These are phyloP conservation scores for Perizoma affinitatum DNA, from an alignment of 2,888 invertebrate species.

Conservation along the genomic window DNA sequence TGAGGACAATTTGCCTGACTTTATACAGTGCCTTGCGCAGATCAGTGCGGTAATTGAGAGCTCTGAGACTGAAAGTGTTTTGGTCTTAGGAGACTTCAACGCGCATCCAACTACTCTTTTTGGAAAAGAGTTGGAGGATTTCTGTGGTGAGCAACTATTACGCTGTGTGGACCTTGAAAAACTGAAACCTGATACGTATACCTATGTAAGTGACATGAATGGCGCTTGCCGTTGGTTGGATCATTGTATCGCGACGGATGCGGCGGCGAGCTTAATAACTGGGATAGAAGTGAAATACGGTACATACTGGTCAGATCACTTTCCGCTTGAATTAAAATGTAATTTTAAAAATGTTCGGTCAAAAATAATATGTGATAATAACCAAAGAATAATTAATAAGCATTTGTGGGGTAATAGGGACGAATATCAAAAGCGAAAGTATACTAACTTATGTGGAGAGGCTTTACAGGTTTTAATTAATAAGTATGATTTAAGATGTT, in stretches of 20 bases:
- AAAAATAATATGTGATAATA: slow-evolving; percentile 8
- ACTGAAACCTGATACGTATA: slow-evolving; percentile 26
- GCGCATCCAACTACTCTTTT: slow-evolving; percentile 36
- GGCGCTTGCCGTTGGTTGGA: slow-evolving; percentile 35
- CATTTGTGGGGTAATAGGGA: slow-evolving; percentile 15
- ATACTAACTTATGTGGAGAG: slow-evolving; percentile 5
- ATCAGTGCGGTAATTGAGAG: slow-evolving; percentile 33
- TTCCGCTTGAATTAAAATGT: slow-evolving; percentile 25
- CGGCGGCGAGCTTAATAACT: slow-evolving; percentile 10
- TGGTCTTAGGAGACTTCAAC: slow-evolving; percentile 36
- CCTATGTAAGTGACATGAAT: slow-evolving; percentile 36
- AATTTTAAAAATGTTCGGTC: slow-evolving; percentile 15
- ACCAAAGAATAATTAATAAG: slow-evolving; percentile 1
- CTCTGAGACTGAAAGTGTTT: slow-evolving; percentile 17
- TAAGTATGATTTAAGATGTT: slow-evolving; percentile 6
- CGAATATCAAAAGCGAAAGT: slow-evolving; percentile 6
- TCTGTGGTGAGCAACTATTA: slow-evolving; percentile 32
- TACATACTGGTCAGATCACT: slow-evolving; percentile 28
- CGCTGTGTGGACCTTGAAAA: slow-evolving; percentile 29
- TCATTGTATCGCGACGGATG: slow-evolving; percentile 28
- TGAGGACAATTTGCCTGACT: slow-evolving; percentile 35
- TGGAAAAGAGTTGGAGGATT: slow-evolving; percentile 22
- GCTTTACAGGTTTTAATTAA: slow-evolving; percentile 4
- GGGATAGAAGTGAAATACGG: slow-evolving; percentile 16
- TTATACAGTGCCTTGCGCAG: slow-evolving; percentile 33